Conservation (phyloP, 2,113 vertebrate species). For the Panthera leo region DNA sequence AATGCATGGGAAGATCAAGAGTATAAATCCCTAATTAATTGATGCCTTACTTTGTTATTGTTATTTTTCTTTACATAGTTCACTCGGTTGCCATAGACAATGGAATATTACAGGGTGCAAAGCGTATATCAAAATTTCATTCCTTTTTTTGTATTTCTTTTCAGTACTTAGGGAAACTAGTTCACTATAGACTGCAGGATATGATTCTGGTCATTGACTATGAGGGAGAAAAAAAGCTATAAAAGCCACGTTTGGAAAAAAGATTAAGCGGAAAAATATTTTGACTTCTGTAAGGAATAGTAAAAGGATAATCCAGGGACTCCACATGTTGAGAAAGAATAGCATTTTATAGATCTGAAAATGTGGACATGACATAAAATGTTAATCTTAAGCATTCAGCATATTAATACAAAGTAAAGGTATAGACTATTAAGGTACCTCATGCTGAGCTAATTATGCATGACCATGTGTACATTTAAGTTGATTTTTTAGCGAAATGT, state of each 20-base stretch:
- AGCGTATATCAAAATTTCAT: neutral
- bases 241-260: neutral
- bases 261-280: neutral
- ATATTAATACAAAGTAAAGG: neutral
- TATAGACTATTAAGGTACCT: neutral
- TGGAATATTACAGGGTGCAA: neutral
- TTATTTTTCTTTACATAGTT: neutral
- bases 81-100: neutral
- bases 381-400: neutral
- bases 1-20: neutral
- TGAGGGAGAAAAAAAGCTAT: neutral
- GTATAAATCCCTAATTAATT: neutral
- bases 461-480: neutral
- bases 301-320: neutral
- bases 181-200: neutral
- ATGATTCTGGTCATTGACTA: neutral
- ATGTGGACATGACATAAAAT: neutral
- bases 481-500: neutral
- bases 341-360: neutral
- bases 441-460: neutral
- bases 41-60: neutral
- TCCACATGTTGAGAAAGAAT: neutral
- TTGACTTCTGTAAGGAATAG: neutral
- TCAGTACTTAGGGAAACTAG: neutral
- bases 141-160: neutral